A percentile compares a stretch with the other conserved stretches of the same genome.
Evolutionary conservation across 1,140 invertebrate genomes (phyloP).

Genomic region (Drosophila tsacasi): DNA sequence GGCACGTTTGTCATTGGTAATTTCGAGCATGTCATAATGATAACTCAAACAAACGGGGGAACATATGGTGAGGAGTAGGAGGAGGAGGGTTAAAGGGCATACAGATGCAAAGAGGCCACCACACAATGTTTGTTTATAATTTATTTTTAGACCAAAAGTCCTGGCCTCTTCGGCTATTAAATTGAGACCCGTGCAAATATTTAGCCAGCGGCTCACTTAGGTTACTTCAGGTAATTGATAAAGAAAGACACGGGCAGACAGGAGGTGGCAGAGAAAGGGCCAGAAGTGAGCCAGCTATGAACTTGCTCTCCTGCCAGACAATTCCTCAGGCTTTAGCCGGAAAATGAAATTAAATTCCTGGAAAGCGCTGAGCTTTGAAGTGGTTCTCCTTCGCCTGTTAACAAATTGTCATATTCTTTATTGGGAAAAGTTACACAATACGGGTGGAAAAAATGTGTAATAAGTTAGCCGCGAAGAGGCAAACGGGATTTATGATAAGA

Average conservation of each 20-base stretch:
- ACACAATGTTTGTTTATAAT: slow-evolving; percentile 45
- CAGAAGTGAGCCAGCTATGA: neutral
- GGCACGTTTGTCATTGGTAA: slow-evolving; percentile 82
- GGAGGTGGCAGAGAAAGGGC: neutral
- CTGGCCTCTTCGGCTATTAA: slow-evolving; percentile 58
- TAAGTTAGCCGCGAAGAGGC: slow-evolving; percentile 46
- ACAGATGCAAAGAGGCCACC: slow-evolving; percentile 37
- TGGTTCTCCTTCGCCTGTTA: slow-evolving; percentile 11
- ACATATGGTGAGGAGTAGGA: slow-evolving; percentile 8
- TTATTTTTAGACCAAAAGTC: slow-evolving; percentile 44
- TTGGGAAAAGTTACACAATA: slow-evolving; percentile 30
- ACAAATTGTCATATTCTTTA: slow-evolving; percentile 49
- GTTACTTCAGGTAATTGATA: slow-evolving; percentile 56
- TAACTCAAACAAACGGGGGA: slow-evolving; percentile 70
- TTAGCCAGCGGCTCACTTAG: slow-evolving; percentile 50
- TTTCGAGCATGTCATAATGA: slow-evolving; percentile 83
- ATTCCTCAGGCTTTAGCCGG: slow-evolving; percentile 2
- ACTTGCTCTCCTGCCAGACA: neutral
- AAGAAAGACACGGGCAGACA: neutral
- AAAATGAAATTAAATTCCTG: slow-evolving; percentile 44
- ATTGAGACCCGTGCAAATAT: slow-evolving; percentile 53
- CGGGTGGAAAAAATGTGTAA: slow-evolving; percentile 1
- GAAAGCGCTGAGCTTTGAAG: slow-evolving; percentile 49
- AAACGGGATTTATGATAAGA: slow-evolving; percentile 75
- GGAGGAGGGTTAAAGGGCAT: neutral